Conservation (phyloP, 1,140 invertebrate species). For the Anastrepha ludens region DNA sequence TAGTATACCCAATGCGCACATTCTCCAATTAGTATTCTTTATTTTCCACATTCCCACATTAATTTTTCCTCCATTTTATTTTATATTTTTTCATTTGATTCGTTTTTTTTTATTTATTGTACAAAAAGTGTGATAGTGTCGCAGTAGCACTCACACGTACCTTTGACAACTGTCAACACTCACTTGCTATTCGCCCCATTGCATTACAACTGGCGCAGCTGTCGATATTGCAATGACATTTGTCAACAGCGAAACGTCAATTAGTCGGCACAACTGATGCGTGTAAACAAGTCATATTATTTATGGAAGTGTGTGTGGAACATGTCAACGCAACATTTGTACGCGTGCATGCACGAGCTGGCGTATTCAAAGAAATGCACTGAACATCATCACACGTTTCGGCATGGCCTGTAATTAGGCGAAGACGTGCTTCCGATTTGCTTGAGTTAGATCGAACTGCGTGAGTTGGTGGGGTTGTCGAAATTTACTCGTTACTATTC, state of each 20-base stretch:
- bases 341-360: neutral
- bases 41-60: too few relatives aligned
- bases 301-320: neutral
- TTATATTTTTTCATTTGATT: too few relatives aligned
- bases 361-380: neutral
- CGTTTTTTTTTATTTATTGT: too few relatives aligned
- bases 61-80: too few relatives aligned
- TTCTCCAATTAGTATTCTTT: too few relatives aligned
- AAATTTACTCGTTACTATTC: neutral
- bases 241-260: slow-evolving; percentile 14
- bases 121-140: too few relatives aligned
- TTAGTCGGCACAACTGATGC: neutral
- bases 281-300: neutral
- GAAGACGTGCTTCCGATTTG: slow-evolving; percentile 22
- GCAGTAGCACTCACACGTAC: neutral
- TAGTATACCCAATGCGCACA: too few relatives aligned
- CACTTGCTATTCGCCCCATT: neutral
- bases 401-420: neutral
- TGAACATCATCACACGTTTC: neutral
- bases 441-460: neutral
- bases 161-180: neutral
- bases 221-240: slow-evolving; percentile 3
- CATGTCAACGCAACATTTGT: neutral
- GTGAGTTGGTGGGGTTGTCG: neutral
- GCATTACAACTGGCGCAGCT: neutral